Percentiles rank a stretch among this genome's conserved stretches.
These are phyloP conservation scores for Seison nebaliae DNA, from an alignment of 1,140 invertebrate genomes.

Conservation along the genomic window DNA sequence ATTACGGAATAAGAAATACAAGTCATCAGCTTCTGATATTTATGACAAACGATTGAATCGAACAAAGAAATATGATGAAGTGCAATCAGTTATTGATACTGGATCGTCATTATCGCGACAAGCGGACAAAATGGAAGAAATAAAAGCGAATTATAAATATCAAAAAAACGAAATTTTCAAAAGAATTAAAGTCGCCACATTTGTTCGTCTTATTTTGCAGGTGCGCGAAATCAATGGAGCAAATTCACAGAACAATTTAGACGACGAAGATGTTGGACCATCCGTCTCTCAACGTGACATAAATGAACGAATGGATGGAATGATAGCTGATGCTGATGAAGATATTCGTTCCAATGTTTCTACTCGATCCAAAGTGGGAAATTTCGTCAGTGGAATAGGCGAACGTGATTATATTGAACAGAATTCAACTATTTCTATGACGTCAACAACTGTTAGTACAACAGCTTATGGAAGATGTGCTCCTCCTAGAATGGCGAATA, in stretches of 20 bases:
- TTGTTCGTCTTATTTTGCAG: constrained; percentile 26
- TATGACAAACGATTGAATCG: constrained; percentile 21
- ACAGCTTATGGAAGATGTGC: constrained; percentile 5
- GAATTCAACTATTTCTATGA: constrained; percentile 5
- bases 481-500: too few species aligned
- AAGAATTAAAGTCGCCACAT: constrained; percentile 30
- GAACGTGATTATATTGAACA: constrained; percentile 20
- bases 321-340: neutral
- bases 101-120: constrained; percentile 23
- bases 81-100: constrained; percentile 24
- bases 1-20: too few species aligned
- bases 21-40: constrained; percentile 22
- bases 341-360: neutral
- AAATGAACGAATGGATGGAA: neutral
- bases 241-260: neutral
- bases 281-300: neutral
- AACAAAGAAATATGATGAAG: constrained; percentile 27
- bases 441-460: constrained; percentile 8
- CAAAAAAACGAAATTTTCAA: constrained; percentile 31
- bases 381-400: constrained; percentile 26
- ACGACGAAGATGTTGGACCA: neutral
- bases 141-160: constrained; percentile 16
- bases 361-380: constrained; percentile 13
- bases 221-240: constrained; percentile 9
- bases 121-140: constrained; percentile 23